Evolutionary conservation across 1,140 invertebrate species (phyloP).

Genomic region (Capitella teleta): DNA sequence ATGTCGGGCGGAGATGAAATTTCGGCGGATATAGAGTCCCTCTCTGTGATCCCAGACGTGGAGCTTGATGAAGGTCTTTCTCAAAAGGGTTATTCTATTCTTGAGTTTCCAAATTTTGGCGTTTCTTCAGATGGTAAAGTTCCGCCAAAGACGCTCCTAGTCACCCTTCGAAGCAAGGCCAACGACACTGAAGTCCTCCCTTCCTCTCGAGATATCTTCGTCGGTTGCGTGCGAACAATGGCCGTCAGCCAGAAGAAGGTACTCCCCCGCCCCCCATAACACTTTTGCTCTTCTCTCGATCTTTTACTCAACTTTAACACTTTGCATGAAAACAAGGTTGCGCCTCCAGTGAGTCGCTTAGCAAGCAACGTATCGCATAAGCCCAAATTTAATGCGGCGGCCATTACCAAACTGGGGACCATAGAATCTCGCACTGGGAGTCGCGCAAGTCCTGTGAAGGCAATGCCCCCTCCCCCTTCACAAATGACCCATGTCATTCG

Average conservation of each 20-base stretch:
- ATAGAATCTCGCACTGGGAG: no score
- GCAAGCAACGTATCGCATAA: no score
- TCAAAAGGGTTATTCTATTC: no score
- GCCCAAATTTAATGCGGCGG: no score
- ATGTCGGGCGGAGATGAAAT: constrained; percentile 27
- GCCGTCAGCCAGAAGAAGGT: constrained; percentile 41
- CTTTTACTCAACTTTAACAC: no score
- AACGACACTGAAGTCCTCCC: constrained; percentile 25
- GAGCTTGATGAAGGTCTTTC: constrained; percentile 25
- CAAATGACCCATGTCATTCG: no score
- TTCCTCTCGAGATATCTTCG: constrained; percentile 21
- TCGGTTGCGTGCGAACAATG: constrained; percentile 37
- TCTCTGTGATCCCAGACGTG: constrained; percentile 20
- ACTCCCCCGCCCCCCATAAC: background rate
- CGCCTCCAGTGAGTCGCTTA: no score
- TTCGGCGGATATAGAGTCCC: constrained; percentile 27
- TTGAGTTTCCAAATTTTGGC: background rate
- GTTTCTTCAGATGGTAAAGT: constrained; percentile 18
- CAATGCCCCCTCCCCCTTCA: no score
- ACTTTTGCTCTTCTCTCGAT: no score
- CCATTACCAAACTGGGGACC: no score
- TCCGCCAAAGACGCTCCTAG: constrained; percentile 17
- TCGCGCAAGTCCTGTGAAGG: no score
- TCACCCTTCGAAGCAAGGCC: constrained; percentile 25
- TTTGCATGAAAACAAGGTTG: no score